Evolutionary conservation across 1,140 invertebrate genomes (phyloP).

Genomic region (Ceratina australensis): DNA sequence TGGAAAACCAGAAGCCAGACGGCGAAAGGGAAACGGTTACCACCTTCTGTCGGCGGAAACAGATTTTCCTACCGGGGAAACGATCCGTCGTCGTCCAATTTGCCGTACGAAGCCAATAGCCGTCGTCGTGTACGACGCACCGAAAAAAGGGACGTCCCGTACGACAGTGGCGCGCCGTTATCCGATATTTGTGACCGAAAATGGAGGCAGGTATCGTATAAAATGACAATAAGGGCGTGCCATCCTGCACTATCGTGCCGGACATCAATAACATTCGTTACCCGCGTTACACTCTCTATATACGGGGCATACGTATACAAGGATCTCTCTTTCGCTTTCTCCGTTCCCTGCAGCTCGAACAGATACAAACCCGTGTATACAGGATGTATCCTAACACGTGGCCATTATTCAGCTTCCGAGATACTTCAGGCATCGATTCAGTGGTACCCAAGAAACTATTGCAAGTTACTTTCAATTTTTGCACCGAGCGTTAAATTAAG

Average conservation of each 20-base stretch:
- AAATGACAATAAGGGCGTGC: conserved; percentile 69
- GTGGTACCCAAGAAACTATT: too few relatives aligned
- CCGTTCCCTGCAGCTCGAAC: not conserved
- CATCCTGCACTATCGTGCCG: conserved; percentile 53
- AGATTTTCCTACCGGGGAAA: conserved; percentile 30
- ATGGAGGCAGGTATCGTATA: conserved; percentile 67
- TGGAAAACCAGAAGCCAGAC: not conserved
- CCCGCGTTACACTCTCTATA: conserved; percentile 59
- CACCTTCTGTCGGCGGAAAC: conserved; percentile 1
- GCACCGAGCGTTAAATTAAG: too few relatives aligned
- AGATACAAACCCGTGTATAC: not conserved
- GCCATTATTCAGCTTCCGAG: too few relatives aligned
- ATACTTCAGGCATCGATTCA: too few relatives aligned
- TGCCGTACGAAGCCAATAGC: conserved; percentile 60
- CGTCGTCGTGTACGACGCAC: conserved; percentile 51
- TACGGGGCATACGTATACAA: conserved; percentile 24
- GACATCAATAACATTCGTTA: conserved; percentile 74
- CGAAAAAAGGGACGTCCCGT: conserved; percentile 56
- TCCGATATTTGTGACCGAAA: conserved; percentile 68
- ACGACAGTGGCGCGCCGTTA: conserved; percentile 59
- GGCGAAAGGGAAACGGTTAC: conserved; percentile 2
- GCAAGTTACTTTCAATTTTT: too few relatives aligned
- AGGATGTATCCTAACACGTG: too few relatives aligned
- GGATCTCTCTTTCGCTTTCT: conserved; percentile 9
- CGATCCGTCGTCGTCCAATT: conserved; percentile 59